A percentile compares a stretch with the other conserved stretches of the same genome.
phyloP scores from a whole-genome alignment of 1,140 invertebrate species.

The Scaptomyza montana region DNA sequence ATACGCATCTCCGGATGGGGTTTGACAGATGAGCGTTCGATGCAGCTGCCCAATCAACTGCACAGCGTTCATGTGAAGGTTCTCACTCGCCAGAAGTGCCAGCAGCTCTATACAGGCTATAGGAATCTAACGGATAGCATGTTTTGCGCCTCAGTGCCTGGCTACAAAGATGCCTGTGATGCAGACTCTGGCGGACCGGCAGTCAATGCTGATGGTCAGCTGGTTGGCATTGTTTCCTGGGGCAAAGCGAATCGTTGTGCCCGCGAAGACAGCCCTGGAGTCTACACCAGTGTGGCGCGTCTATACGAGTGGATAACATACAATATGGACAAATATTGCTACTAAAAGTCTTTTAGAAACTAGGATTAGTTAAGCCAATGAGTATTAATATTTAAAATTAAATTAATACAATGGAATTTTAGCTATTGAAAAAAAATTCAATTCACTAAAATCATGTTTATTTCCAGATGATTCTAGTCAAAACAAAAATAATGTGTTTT shows the following conservation, averaged over 20 bases:
- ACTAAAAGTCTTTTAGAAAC: not conserved
- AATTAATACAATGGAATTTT: no score
- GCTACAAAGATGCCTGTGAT: slow-evolving; percentile 86
- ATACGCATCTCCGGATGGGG: slow-evolving; percentile 71
- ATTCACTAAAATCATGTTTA: no score
- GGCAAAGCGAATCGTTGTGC: slow-evolving; percentile 87
- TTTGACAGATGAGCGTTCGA: slow-evolving; percentile 42
- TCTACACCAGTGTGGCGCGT: slow-evolving; percentile 86
- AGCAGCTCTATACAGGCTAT: slow-evolving; percentile 50
- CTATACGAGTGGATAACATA: slow-evolving; percentile 74
- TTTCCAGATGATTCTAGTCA: no score
- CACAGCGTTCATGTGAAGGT: slow-evolving; percentile 62
- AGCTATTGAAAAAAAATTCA: no score
- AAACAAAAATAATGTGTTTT: no score
- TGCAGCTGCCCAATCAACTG: slow-evolving; percentile 63
- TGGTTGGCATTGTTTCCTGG: slow-evolving; percentile 89
- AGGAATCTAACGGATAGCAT: slow-evolving; percentile 80
- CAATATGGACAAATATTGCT: slow-evolving; percentile 58
- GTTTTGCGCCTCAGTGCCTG: slow-evolving; percentile 84
- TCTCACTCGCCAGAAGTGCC: slow-evolving; percentile 46
- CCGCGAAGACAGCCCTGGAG: slow-evolving; percentile 85
- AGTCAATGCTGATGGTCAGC: slow-evolving; percentile 83
- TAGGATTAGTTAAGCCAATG: slow-evolving; percentile 4
- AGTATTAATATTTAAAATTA: slow-evolving; percentile 24
- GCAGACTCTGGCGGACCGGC: slow-evolving; percentile 88